These are phyloP conservation scores for Lamellibrachia luymesi DNA, from an alignment of 1,140 invertebrate species.

Conservation along the genomic window DNA sequence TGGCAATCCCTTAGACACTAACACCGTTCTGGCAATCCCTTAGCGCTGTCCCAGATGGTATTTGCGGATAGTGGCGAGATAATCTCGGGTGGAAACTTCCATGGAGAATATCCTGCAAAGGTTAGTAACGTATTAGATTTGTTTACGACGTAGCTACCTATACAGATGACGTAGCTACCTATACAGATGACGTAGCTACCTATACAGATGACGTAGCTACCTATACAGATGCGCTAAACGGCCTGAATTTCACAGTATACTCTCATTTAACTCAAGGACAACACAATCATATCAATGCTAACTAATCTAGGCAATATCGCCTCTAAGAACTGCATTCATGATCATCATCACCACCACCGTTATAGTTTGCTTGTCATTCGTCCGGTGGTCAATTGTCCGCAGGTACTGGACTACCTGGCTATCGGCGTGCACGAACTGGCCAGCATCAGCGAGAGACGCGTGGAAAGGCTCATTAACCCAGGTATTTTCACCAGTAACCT, in stretches of 20 bases:
- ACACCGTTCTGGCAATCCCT: neutral
- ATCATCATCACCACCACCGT: no score
- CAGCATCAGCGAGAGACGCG: constrained; percentile 71
- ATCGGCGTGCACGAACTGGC: constrained; percentile 74
- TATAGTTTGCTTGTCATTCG: neutral
- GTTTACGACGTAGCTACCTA: neutral
- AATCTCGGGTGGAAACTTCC: constrained; percentile 71
- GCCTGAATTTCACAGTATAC: neutral
- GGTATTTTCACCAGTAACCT: neutral
- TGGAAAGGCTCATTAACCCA: constrained; percentile 72
- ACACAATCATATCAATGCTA: neutral
- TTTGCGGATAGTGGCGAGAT: constrained; percentile 71
- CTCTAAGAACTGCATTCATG: neutral
- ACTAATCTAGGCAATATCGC: neutral
- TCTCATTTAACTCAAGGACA: neutral
- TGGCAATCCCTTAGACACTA: no score
- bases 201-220: neutral
- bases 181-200: neutral
- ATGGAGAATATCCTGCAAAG: constrained; percentile 76
- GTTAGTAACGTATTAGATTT: constrained; percentile 37
- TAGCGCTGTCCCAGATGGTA: constrained; percentile 60
- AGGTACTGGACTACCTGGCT: constrained; percentile 70
- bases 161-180: neutral
- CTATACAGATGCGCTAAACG: neutral
- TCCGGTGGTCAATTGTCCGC: neutral